Percentiles rank a stretch among this genome's conserved stretches.
phyloP scores from a whole-genome alignment of 2,113 vertebrate species.

The Corvus moneduloides region DNA sequence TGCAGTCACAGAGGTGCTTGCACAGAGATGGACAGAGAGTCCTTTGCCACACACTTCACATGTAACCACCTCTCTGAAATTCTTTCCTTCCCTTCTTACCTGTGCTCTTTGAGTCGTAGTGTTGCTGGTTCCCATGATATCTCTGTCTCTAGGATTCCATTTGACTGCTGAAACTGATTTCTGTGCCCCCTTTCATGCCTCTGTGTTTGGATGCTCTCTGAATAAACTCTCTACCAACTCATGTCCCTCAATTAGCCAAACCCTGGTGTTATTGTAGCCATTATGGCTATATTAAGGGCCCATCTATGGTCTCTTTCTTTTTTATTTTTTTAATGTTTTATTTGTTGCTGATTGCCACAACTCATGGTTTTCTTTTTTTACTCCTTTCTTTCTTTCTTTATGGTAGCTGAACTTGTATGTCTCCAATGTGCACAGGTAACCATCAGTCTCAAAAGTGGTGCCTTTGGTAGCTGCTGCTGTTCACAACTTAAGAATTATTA shows the following conservation, averaged over 20 bases:
- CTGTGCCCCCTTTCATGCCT: background rate
- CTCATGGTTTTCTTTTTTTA: accelerated
- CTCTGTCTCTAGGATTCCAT: background rate
- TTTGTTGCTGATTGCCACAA: background rate
- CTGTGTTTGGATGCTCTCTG: accelerated
- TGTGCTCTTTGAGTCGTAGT: background rate
- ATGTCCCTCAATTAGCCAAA: background rate
- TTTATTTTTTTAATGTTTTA: background rate
- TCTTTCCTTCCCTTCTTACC: background rate
- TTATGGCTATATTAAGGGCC: background rate
- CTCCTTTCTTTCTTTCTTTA: background rate
- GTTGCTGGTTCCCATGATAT: background rate
- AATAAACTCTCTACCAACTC: background rate
- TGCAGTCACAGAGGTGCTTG: background rate
- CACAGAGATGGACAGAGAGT: background rate
- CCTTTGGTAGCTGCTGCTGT: background rate
- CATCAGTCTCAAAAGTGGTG: background rate
- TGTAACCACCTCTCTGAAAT: background rate
- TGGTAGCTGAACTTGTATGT: background rate
- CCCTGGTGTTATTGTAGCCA: background rate
- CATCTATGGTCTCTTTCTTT: background rate
- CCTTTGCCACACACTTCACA: background rate
- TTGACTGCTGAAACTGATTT: background rate
- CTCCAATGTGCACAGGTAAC: background rate
- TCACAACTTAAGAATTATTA: background rate